A percentile compares a stretch with the other conserved stretches of the same genome.
phyloP scores from a whole-genome alignment of 2,113 vertebrate species.

The Zingel zingel region DNA sequence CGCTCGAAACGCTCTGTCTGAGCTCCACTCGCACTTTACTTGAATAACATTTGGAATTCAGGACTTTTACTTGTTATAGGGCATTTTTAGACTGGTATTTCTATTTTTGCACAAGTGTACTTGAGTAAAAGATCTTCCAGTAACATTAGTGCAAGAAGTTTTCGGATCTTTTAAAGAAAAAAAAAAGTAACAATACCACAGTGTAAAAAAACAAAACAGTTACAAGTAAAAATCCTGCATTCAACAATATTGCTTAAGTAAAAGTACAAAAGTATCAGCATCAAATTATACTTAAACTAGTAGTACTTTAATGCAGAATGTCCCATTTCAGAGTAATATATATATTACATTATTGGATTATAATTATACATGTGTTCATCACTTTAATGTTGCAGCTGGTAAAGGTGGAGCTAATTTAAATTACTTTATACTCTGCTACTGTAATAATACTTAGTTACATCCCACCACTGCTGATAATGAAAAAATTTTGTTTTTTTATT shows the following conservation, averaged over 20 bases:
- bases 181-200: not conserved
- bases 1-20: no score
- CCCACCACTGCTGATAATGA: not conserved
- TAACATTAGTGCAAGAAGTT: not conserved
- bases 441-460: no score
- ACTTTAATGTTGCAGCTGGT: no score
- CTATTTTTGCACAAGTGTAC: not conserved
- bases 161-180: not conserved
- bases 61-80: not conserved
- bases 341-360: no score
- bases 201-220: not conserved
- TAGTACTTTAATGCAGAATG: no score
- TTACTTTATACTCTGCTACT: no score
- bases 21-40: not conserved
- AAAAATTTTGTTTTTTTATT: not conserved
- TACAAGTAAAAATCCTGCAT: not conserved
- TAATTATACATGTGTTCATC: no score
- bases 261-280: not conserved
- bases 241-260: not conserved
- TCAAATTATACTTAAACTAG: no score
- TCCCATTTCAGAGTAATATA: no score
- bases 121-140: no score
- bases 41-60: not conserved
- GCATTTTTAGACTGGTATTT: constrained; percentile 1
- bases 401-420: no score